Percentiles rank a stretch among this genome's conserved stretches.
phyloP scores from a whole-genome alignment of 2,113 vertebrate species.

The Pachyramphus minor region DNA sequence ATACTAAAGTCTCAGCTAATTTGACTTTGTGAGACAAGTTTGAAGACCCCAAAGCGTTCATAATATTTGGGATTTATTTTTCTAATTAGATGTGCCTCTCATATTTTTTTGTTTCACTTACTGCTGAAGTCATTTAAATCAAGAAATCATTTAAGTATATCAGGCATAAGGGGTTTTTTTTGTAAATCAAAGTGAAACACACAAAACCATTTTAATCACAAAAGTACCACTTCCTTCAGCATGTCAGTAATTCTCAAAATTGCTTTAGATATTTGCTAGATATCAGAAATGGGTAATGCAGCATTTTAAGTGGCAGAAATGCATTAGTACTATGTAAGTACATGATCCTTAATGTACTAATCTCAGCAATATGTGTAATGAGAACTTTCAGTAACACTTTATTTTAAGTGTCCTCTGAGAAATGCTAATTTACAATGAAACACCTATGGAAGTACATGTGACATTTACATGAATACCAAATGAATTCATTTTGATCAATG shows the following conservation, averaged over 20 bases:
- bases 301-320: conserved; percentile 79
- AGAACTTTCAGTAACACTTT: conserved; percentile 84
- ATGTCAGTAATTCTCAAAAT: conserved; percentile 78
- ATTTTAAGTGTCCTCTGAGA: conserved; percentile 85
- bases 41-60: neutral
- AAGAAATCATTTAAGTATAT: conserved; percentile 43
- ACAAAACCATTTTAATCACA: conserved; percentile 67
- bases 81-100: neutral
- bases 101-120: neutral
- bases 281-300: conserved; percentile 76
- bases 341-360: conserved; percentile 83
- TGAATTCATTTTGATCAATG: conserved; percentile 85
- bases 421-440: conserved; percentile 84
- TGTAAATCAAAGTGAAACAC: conserved; percentile 50
- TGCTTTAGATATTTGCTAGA: conserved; percentile 75
- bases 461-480: conserved; percentile 83
- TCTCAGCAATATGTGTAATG: conserved; percentile 81
- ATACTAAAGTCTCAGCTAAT: neutral
- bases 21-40: neutral
- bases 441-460: conserved; percentile 83
- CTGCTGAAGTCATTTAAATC: conserved; percentile 25
- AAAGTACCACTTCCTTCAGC: conserved; percentile 69
- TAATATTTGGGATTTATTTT: neutral
- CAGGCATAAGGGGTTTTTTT: neutral
- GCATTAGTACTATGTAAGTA: conserved; percentile 79